phyloP scores from a whole-genome alignment of 2,797 vertebrate genomes.

The Pipistrellus pipistrellus region DNA sequence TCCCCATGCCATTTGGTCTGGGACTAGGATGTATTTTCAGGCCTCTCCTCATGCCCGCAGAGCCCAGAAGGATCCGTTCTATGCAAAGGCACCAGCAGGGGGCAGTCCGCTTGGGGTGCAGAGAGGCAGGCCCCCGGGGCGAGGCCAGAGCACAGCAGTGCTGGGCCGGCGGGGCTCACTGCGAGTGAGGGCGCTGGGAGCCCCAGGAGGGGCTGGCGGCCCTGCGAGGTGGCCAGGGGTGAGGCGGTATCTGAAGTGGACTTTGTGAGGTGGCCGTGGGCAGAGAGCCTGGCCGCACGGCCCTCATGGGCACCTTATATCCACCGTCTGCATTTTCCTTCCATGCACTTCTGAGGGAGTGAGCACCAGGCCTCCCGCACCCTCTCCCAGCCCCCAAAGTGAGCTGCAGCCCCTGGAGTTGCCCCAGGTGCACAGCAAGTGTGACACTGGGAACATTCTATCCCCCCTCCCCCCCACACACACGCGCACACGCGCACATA shows the following conservation, averaged over 20 bases:
- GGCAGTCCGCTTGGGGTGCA: neutral
- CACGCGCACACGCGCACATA: no score
- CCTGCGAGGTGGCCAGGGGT: neutral
- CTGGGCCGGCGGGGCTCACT: rapidly evolving
- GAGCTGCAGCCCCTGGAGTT: neutral
- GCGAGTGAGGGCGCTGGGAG: neutral
- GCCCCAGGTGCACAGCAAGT: neutral
- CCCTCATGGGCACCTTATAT: neutral
- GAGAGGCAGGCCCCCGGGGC: neutral
- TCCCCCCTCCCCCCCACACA: no score
- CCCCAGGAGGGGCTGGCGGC: neutral
- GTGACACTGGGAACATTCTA: rapidly evolving
- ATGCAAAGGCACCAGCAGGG: neutral
- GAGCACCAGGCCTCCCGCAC: neutral
- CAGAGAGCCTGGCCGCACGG: neutral
- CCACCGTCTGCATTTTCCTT: rapidly evolving
- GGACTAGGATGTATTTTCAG: neutral
- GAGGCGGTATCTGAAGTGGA: neutral
- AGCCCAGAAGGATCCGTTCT: neutral
- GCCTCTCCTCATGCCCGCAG: neutral
- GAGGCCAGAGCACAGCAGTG: neutral
- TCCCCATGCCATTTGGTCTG: rapidly evolving
- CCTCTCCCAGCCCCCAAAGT: rapidly evolving
- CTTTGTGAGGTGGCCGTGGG: neutral
- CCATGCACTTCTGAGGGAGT: neutral